These are phyloP conservation scores for Elgaria multicarinata DNA, from an alignment of 2,113 vertebrate species.

Conservation along the genomic window DNA sequence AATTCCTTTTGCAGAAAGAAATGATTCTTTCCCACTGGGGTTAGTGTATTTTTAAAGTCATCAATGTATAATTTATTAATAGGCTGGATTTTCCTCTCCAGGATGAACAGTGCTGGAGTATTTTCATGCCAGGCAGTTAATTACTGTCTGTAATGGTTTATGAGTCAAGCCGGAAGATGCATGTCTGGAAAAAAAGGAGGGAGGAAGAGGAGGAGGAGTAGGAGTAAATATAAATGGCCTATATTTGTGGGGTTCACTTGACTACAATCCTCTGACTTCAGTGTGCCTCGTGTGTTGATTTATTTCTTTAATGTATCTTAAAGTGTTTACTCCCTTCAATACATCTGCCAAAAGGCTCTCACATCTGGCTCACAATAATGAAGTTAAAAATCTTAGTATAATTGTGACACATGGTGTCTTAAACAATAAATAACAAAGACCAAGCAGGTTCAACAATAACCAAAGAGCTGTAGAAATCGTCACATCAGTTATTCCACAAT, in stretches of 20 bases:
- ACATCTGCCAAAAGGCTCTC: no score
- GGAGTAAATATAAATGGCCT: not conserved
- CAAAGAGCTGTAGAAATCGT: not conserved
- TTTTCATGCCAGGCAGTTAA: constrained; percentile 60
- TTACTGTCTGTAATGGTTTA: constrained; percentile 47
- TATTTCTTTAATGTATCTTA: not conserved
- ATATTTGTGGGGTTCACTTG: not conserved
- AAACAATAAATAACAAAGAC: not conserved
- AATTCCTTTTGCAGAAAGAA: constrained; percentile 1
- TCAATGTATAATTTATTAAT: constrained; percentile 59
- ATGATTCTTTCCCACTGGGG: not conserved
- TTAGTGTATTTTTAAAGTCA: constrained; percentile 37
- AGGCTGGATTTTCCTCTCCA: constrained; percentile 20
- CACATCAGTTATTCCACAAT: not conserved
- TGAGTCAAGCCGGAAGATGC: constrained; percentile 20
- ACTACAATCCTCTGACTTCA: not conserved
- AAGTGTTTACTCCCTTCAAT: not conserved
- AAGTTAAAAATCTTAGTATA: no score
- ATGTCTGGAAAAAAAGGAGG: not conserved
- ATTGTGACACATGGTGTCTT: no score
- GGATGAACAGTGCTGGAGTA: constrained; percentile 50
- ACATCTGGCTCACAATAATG: no score
- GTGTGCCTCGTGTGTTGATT: not conserved
- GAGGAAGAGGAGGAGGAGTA: no score
- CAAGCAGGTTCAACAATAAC: not conserved